These are phyloP conservation scores for Galendromus occidentalis DNA, from an alignment of 1,140 invertebrate genomes.

Conservation along the genomic window DNA sequence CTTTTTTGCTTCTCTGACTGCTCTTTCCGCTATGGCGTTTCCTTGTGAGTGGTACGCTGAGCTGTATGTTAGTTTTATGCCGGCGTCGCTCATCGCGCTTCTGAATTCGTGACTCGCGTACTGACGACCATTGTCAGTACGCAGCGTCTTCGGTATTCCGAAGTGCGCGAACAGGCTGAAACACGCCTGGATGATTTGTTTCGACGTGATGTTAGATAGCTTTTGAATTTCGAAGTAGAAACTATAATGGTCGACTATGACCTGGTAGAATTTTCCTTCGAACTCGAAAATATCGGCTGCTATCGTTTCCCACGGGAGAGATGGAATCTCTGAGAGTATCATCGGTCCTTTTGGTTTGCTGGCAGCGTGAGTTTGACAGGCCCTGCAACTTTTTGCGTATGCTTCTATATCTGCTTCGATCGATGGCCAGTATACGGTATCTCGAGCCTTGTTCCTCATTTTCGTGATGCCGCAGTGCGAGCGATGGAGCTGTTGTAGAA, in stretches of 20 bases:
- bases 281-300: conserved; percentile 12
- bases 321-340: conserved; percentile 14
- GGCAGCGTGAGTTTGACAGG: too few relatives aligned
- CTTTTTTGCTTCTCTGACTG: conserved; percentile 12
- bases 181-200: conserved; percentile 14
- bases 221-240: conserved; percentile 18
- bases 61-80: conserved; percentile 24
- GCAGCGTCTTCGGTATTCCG: conserved; percentile 20
- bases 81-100: conserved; percentile 26
- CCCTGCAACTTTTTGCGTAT: too few relatives aligned
- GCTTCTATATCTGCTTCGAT: conserved; percentile 23
- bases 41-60: conserved; percentile 27
- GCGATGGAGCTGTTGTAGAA: not conserved
- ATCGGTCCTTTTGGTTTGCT: too few relatives aligned
- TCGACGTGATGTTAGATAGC: conserved; percentile 13
- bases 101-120: conserved; percentile 28
- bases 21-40: conserved; percentile 28
- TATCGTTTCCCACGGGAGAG: conserved; percentile 19
- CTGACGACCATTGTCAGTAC: conserved; percentile 22
- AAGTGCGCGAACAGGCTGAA: conserved; percentile 17
- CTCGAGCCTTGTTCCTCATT: conserved; percentile 13
- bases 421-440: conserved; percentile 14
- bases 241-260: conserved; percentile 20
- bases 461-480: conserved; percentile 13
- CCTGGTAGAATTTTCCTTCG: conserved; percentile 12